These are phyloP conservation scores for Aphelenchoides fujianensis DNA, from an alignment of 1,140 invertebrate species.

Conservation along the genomic window DNA sequence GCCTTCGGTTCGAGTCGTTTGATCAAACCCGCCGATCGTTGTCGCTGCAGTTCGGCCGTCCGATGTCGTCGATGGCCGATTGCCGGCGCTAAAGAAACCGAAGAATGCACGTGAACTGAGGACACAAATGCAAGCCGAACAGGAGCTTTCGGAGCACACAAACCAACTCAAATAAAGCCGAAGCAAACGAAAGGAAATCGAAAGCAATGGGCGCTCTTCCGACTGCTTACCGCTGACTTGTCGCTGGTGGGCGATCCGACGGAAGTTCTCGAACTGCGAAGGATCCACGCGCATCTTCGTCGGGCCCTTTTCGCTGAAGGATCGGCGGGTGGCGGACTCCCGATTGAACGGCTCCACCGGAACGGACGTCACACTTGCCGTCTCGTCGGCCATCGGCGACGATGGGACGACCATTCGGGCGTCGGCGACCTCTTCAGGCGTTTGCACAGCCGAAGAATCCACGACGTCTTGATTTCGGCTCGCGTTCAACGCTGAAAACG, in stretches of 20 bases:
- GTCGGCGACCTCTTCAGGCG: too few relatives aligned
- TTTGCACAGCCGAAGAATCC: too few relatives aligned
- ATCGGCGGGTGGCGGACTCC: constrained; percentile 24
- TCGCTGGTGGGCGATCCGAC: constrained; percentile 37
- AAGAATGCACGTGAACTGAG: background rate
- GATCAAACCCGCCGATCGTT: background rate
- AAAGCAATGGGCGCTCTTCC: background rate
- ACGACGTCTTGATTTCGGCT: too few relatives aligned
- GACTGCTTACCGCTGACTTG: constrained; percentile 41
- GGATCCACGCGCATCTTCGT: constrained; percentile 29
- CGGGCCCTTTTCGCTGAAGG: constrained; percentile 42
- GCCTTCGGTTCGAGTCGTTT: constrained; percentile 13
- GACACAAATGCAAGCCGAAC: background rate
- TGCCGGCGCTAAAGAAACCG: constrained; percentile 2
- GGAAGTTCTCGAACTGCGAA: constrained; percentile 33
- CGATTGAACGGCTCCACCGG: constrained; percentile 32
- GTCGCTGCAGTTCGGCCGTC: background rate
- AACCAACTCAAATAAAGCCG: background rate
- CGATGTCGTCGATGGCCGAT: constrained; percentile 12
- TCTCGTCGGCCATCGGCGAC: constrained; percentile 1
- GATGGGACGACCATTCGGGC: too few relatives aligned
- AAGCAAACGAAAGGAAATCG: background rate
- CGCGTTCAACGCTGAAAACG: too few relatives aligned
- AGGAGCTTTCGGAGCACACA: background rate
- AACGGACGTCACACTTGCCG: constrained; percentile 8